Evolutionary conservation across 1,140 invertebrate species (phyloP), one percentile per base, ranked within the genome.

Genomic region (Saccostrea echinata): DNA sequence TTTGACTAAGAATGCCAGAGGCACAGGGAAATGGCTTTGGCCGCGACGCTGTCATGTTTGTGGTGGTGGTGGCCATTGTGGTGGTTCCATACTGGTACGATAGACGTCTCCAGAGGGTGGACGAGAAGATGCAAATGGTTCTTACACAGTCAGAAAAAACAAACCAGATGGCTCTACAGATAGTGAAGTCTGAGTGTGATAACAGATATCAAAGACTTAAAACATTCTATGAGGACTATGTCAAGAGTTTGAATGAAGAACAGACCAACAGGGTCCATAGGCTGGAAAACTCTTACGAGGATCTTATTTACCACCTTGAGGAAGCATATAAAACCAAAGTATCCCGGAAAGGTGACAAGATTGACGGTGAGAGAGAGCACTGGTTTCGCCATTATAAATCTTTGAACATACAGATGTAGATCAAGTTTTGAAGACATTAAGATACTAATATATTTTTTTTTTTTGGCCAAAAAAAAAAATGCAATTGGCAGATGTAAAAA

Each of bases 271-370:
- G 55, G n/a, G 16, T 61, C 21, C 55, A 61, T 18, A 61, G 55
- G 18, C 16, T 61, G 55, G 55, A 61, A 61, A 61, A 61, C n/a
- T 61, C 55, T 3, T 61, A 61, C 16, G 55, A 61, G 55, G n/a
- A 61, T 21, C 16, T 61, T 13, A 61, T 61, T 21, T 61, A 61
- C 16, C 55, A 61, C 55, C 6, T 61, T 4, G 55, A 61, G n/a
- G 55, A 61, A 61, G 55, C 55, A 21, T 61, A 61, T 61, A 61
- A 61, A 61, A 61, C 55, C n/a, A 61, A 61, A 61, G 55, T 61
- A 61, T n/a, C 55, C 18, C 55, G 55, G n/a, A 61, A 61, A 61
- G 55, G 55, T 3, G 55, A n/a, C 0, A 61, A 61, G n/a, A 61
- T 61, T n/a, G 55, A 61, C 55, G 55, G 55, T 61, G 18, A 61